Base-by-base conservation (phyloP, 2,797 vertebrate species). In the Amblyopsis hoosieri region DNA sequence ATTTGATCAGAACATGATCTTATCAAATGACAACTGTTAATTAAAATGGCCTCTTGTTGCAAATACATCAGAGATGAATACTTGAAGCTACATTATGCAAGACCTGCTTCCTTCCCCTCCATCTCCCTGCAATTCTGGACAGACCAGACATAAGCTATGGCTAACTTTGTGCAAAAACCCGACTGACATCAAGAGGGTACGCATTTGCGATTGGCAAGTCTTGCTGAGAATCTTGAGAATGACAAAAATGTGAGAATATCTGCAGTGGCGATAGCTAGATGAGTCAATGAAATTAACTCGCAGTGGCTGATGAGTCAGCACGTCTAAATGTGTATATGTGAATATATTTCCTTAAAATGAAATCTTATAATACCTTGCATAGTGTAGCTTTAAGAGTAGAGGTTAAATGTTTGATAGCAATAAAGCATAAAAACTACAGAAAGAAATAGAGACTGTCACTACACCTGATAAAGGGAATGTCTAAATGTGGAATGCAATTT, bases 391-490 rank as follows among this genome's bases (percentile, higher is more conserved):
- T 42, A 67, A 69, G 55, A 68, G 33, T 31, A 12, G 2, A 60
- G 23, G 23, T 31, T 49, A 48, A 31, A 45, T 53, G 54, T 61
- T 45, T 50, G 62, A 71, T 31, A 29, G 29, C 12, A 59, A 46
- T 58, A 67, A 66, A 62, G 37, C 14, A 54, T 42, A 62, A 31
- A 3, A 45, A 37, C n/a, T 37, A 54, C 61, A 56, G 49, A 7
- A 61, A n/a, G 55, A 56, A 49, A 64, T 53, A 45, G 0, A 42
- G 82, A 56, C 59, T 55, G 54, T 12, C 57, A 48, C 31, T 61
- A 19, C 45, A 60, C 57, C 46, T 62, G 64, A 48, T 52, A 54
- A 85, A 72, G 75, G 91, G 89, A 93, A 93, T 93, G 91, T 92
- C 75, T 78, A 53, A 77, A 60, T 53, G 63, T 74, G 81, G 78